Conservation (phyloP, 2,113 vertebrate genomes). For the Panthera tigris region DNA sequence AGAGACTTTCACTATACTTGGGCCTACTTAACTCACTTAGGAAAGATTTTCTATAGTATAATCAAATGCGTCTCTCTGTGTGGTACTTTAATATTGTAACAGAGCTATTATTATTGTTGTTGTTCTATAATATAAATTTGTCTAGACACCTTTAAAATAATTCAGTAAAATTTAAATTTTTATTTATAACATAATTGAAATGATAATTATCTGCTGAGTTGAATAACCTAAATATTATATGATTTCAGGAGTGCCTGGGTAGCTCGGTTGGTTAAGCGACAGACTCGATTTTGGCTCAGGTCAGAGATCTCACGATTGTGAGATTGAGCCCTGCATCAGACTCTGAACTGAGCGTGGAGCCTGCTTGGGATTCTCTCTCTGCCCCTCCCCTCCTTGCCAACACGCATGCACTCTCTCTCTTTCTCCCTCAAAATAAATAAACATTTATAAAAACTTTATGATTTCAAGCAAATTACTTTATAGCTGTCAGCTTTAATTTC, state of each 20-base stretch:
- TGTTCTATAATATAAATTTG: background rate
- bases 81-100: background rate
- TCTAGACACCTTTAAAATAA: background rate
- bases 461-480: background rate
- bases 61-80: background rate
- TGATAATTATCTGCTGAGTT: background rate
- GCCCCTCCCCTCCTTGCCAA: too few relatives aligned
- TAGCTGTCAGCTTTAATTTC: background rate
- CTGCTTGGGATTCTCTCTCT: too few relatives aligned
- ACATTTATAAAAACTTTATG: background rate
- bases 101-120: background rate
- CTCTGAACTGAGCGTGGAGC: too few relatives aligned
- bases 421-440: too few relatives aligned
- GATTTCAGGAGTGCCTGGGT: too few relatives aligned
- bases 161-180: background rate
- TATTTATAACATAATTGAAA: constrained; percentile 6
- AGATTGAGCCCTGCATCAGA: too few relatives aligned
- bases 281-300: too few relatives aligned
- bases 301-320: too few relatives aligned
- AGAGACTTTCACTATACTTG: background rate
- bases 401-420: too few relatives aligned
- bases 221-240: background rate
- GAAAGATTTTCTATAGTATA: background rate
- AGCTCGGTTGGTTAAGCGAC: too few relatives aligned
- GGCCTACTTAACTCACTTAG: background rate